phyloP scores from a whole-genome alignment of 2,888 invertebrate species.

The Patella caerulea region DNA sequence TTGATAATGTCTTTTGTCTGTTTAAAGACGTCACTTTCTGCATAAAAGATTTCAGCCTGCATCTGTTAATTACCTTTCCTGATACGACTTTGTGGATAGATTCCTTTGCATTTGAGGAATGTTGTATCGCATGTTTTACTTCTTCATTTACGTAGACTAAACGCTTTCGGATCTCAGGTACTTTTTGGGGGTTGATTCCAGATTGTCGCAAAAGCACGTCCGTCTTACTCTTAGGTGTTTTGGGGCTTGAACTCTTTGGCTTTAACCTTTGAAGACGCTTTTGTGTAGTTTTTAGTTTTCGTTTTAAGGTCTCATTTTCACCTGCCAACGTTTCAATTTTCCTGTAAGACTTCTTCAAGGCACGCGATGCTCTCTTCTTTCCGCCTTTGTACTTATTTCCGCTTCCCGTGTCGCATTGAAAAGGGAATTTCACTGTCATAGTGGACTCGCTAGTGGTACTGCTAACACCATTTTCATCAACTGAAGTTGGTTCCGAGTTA shows the following conservation, averaged over 20 bases:
- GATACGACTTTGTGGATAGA: constrained; percentile 2
- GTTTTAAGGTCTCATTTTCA: background rate
- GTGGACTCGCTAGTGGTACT: background rate
- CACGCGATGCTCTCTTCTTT: background rate
- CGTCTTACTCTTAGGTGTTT: too few species aligned
- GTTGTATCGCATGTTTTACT: background rate
- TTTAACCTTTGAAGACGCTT: background rate
- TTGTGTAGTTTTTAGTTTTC: background rate
- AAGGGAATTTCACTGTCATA: constrained; percentile 1
- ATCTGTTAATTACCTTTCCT: background rate
- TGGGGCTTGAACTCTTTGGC: background rate
- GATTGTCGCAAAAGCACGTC: too few species aligned
- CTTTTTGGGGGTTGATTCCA: too few species aligned
- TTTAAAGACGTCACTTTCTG: background rate
- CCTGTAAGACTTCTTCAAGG: background rate
- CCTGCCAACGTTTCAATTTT: background rate
- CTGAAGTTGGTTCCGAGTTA: background rate
- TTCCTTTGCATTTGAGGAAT: background rate
- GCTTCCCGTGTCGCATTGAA: too few species aligned
- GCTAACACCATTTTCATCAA: constrained; percentile 12
- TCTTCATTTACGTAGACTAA: background rate
- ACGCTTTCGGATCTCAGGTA: background rate
- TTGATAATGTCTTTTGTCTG: too few species aligned
- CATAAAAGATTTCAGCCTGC: background rate
- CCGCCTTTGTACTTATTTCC: background rate